Evolutionary conservation across 2,797 vertebrate species (phyloP).

Genomic region (Cossypha niveicapilla): DNA sequence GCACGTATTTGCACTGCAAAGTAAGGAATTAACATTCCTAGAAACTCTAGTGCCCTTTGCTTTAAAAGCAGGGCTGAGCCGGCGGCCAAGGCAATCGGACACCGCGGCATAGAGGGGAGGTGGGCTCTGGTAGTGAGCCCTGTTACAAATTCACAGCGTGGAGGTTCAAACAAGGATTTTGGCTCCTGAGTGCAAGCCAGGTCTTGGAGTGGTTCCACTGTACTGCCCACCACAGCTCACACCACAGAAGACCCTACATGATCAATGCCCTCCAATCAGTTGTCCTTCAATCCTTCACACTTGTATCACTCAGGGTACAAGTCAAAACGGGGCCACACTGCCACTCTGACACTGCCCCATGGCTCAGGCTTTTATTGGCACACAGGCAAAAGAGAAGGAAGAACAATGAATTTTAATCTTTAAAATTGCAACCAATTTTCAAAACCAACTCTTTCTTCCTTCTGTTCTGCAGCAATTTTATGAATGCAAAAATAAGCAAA

Average conservation of each 20-base stretch:
- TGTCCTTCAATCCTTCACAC: neutral
- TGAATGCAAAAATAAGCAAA: neutral
- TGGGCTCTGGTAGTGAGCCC: accelerated
- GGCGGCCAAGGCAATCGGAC: accelerated
- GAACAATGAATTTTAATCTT: neutral
- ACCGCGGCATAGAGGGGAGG: neutral
- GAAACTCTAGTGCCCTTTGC: neutral
- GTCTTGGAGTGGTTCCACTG: neutral
- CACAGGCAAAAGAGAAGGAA: neutral
- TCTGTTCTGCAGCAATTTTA: neutral
- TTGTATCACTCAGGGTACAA: neutral
- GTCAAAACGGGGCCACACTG: neutral
- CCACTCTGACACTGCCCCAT: neutral
- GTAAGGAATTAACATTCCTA: neutral
- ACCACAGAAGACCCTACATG: accelerated
- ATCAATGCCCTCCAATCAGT: neutral
- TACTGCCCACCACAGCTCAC: neutral
- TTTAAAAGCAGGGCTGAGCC: neutral
- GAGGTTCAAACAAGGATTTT: neutral
- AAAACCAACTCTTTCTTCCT: neutral
- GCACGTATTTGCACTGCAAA: neutral
- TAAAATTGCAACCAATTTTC: neutral
- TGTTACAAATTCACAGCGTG: neutral
- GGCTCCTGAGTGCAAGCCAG: neutral
- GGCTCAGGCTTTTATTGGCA: accelerated